Conservation (phyloP, 2,888 invertebrate species). For the Standfussiana lucernea region DNA sequence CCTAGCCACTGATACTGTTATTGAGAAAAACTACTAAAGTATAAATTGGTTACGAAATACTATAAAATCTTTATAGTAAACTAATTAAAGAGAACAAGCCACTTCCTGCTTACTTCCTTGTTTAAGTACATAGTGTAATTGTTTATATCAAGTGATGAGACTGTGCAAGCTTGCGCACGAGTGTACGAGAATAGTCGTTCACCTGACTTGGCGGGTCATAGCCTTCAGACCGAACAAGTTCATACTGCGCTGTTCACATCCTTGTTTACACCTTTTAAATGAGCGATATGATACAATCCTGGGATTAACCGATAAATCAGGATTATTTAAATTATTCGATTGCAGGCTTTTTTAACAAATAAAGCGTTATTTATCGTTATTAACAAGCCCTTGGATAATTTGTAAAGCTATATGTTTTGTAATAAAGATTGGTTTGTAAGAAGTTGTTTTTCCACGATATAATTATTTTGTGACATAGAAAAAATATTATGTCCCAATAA, state of each 20-base stretch:
- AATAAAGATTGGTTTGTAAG: neutral
- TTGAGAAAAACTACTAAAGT: neutral
- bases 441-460: neutral
- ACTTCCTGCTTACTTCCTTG: slow-evolving; percentile 50
- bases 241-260: slow-evolving; percentile 58
- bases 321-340: neutral
- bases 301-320: neutral
- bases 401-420: neutral
- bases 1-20: neutral
- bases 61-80: slow-evolving; percentile 14
- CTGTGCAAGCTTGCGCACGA: neutral
- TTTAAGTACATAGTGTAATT: slow-evolving; percentile 26
- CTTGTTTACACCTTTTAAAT: slow-evolving; percentile 55
- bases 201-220: slow-evolving; percentile 41
- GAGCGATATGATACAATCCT: slow-evolving; percentile 15
- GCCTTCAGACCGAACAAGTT: slow-evolving; percentile 66
- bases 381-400: neutral
- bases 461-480: neutral
- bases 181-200: slow-evolving; percentile 19
- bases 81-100: slow-evolving; percentile 25
- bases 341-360: neutral
- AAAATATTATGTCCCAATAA: neutral
- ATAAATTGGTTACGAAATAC: slow-evolving; percentile 8
- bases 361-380: neutral
- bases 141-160: slow-evolving; percentile 38